phyloP scores from a whole-genome alignment of 2,113 vertebrate genomes.

The Elephantulus edwardii region DNA sequence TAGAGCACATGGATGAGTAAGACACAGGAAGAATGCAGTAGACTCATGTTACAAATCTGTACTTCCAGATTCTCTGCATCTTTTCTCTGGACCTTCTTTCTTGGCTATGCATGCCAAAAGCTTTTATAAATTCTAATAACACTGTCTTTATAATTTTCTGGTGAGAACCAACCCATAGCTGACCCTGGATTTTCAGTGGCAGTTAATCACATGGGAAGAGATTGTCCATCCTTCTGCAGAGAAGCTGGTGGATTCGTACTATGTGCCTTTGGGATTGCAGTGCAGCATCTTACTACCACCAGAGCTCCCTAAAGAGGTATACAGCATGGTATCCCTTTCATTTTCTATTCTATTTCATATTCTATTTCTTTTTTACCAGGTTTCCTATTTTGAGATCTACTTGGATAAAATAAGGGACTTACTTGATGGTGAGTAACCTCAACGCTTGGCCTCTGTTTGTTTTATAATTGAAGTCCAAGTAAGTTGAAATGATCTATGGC shows the following conservation, averaged over 20 bases:
- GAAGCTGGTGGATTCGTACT: too few species aligned
- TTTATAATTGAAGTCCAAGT: not conserved
- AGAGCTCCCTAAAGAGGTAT: too few species aligned
- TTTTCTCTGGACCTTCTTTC: not conserved
- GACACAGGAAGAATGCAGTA: not conserved
- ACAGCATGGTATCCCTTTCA: too few species aligned
- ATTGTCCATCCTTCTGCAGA: too few species aligned
- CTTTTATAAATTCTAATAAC: not conserved
- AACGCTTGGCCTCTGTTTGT: slow-evolving; percentile 20
- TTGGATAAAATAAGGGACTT: slow-evolving; percentile 98
- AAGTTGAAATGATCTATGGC: not conserved
- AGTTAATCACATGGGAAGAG: too few species aligned
- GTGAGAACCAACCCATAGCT: too few species aligned
- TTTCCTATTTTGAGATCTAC: slow-evolving; percentile 99
- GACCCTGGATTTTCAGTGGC: too few species aligned
- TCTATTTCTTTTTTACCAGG: slow-evolving; percentile 84
- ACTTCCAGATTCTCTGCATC: not conserved
- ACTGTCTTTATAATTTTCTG: too few species aligned
- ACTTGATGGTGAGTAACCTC: slow-evolving; percentile 90
- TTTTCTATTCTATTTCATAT: slow-evolving; percentile 50
- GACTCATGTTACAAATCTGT: not conserved
- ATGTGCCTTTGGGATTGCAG: slow-evolving; percentile 20
- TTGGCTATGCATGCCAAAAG: not conserved
- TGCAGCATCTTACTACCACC: too few species aligned
- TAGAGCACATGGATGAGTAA: not conserved